Percentiles rank a stretch among this genome's conserved stretches.
phyloP scores from a whole-genome alignment of 1,140 invertebrate species.

The Euschistus heros region DNA sequence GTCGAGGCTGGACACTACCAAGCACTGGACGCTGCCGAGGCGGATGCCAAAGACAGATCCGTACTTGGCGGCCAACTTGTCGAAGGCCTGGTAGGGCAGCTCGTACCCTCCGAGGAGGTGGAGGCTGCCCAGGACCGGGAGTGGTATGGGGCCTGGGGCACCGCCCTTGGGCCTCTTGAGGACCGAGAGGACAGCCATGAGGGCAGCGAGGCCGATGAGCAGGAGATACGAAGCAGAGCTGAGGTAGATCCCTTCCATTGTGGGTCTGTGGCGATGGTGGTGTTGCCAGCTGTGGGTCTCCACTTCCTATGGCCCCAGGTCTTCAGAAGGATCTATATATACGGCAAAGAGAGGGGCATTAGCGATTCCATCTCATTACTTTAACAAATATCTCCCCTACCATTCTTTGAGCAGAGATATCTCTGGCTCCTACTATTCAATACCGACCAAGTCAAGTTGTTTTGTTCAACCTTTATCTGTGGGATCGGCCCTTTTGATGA shows the following conservation, averaged over 20 bases:
- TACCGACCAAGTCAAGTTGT: no score
- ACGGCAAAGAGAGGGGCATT: slow-evolving; percentile 5
- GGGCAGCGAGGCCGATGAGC: slow-evolving; percentile 14
- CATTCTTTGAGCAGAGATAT: not conserved
- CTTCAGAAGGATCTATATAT: slow-evolving; percentile 22
- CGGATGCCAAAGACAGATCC: slow-evolving; percentile 46
- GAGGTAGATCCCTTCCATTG: slow-evolving; percentile 23
- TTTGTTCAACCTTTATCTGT: no score
- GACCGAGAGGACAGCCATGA: not conserved
- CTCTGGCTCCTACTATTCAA: no score
- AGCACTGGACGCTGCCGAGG: slow-evolving; percentile 47
- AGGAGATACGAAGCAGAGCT: slow-evolving; percentile 26
- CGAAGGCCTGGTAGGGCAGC: slow-evolving; percentile 53
- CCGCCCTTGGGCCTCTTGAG: not conserved
- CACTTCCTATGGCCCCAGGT: slow-evolving; percentile 23
- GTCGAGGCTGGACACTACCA: slow-evolving; percentile 51
- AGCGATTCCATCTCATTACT: slow-evolving; percentile 22
- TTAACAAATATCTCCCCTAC: slow-evolving; percentile 22
- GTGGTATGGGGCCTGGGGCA: slow-evolving; percentile 43
- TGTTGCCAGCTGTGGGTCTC: slow-evolving; percentile 23
- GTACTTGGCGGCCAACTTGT: slow-evolving; percentile 41
- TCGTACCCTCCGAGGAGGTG: slow-evolving; percentile 47
- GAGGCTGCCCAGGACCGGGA: slow-evolving; percentile 49
- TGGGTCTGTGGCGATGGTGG: not conserved
- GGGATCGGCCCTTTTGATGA: no score